Conservation (phyloP, 2,797 vertebrate species). For the Craterocephalus amniculus region DNA sequence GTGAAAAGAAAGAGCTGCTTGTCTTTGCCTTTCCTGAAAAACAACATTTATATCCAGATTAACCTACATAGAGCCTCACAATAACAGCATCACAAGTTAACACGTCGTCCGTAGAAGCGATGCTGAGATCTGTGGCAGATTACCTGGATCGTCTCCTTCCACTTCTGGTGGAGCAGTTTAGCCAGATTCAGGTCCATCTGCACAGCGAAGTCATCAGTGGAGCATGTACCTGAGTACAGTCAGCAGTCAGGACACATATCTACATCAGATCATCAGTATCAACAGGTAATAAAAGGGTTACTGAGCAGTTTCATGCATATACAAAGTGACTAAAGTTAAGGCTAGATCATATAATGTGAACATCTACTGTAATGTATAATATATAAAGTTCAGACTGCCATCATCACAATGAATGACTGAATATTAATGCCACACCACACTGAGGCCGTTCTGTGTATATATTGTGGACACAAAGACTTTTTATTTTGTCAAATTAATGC, state of each 20-base stretch:
- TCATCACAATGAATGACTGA: too few relatives aligned
- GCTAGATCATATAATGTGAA: neutral
- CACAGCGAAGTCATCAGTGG: constrained; percentile 90
- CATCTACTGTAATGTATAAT: too few relatives aligned
- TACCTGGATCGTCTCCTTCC: constrained; percentile 96
- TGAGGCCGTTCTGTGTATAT: too few relatives aligned
- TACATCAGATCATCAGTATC: neutral
- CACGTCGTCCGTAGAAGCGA: neutral
- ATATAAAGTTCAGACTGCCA: too few relatives aligned
- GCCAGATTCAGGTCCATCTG: constrained; percentile 94
- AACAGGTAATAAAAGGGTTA: neutral
- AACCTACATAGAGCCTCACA: neutral
- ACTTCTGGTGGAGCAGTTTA: constrained; percentile 94
- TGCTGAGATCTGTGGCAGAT: neutral
- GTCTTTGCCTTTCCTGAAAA: constrained; percentile 89
- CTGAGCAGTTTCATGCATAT: neutral
- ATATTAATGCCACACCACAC: too few relatives aligned
- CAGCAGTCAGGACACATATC: neutral
- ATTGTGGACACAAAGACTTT: too few relatives aligned
- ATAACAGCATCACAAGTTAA: neutral
- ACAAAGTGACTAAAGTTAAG: neutral
- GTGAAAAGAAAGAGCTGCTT: constrained; percentile 85
- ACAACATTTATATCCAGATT: constrained; percentile 30
- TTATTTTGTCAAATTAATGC: too few relatives aligned
- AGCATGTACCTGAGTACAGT: constrained; percentile 81